These are phyloP conservation scores for Drosophila borealis DNA, from an alignment of 2,888 invertebrate species.

Conservation along the genomic window DNA sequence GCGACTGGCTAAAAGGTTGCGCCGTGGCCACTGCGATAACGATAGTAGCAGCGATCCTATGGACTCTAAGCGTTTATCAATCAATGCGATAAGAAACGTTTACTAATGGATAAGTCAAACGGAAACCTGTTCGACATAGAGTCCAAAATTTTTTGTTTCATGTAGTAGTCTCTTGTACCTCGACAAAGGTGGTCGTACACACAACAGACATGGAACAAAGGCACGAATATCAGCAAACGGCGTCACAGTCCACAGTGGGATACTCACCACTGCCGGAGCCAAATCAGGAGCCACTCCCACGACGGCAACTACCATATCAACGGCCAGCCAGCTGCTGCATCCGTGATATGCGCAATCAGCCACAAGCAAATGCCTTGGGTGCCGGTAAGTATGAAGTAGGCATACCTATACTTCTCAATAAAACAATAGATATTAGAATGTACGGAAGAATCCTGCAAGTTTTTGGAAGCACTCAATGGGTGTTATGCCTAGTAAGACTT, in stretches of 20 bases:
- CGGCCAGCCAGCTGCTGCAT: conserved; percentile 57
- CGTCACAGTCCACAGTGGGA: conserved; percentile 46
- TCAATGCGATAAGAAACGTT: conserved; percentile 70
- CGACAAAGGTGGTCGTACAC: conserved; percentile 47
- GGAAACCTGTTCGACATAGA: conserved; percentile 37
- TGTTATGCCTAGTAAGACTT: too few species aligned
- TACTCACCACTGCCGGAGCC: conserved; percentile 47
- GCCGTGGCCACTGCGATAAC: conserved; percentile 23
- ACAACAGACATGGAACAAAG: conserved; percentile 41
- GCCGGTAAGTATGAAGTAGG: conserved; percentile 45
- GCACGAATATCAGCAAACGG: conserved; percentile 38
- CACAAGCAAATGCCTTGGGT: conserved; percentile 68
- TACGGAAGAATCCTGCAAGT: too few species aligned
- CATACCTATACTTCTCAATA: too few species aligned
- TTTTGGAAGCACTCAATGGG: too few species aligned
- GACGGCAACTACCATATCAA: conserved; percentile 31
- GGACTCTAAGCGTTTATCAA: conserved; percentile 53
- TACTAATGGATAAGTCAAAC: conserved; percentile 47
- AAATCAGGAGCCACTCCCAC: conserved; percentile 1
- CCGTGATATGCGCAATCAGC: conserved; percentile 64
- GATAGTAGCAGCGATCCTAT: conserved; percentile 21
- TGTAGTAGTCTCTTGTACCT: conserved; percentile 45
- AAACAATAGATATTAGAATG: too few species aligned
- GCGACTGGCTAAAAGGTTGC: conserved; percentile 30
- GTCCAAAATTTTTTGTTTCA: conserved; percentile 7